Evolutionary conservation across 2,888 invertebrate genomes (phyloP).

Genomic region (Teinopalpus imperialis): DNA sequence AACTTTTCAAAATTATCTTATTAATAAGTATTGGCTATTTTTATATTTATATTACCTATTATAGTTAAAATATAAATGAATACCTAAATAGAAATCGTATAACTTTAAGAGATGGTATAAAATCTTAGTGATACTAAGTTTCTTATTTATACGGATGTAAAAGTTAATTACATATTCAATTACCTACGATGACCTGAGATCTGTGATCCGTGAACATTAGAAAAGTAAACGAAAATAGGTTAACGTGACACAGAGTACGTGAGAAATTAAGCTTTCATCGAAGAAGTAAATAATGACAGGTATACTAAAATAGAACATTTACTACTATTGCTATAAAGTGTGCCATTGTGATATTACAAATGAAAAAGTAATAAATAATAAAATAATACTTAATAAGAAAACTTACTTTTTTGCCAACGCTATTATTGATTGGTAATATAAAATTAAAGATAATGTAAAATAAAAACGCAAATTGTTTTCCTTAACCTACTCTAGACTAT

Average conservation of each 20-base stretch:
- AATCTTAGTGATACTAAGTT: too few relatives aligned
- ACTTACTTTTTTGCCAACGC: neutral
- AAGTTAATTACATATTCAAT: neutral
- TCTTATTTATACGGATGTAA: neutral
- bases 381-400: conserved; percentile 3
- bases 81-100: too few relatives aligned
- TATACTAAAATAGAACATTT: neutral
- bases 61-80: too few relatives aligned
- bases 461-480: conserved; percentile 37
- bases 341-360: neutral
- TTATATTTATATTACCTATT: too few relatives aligned
- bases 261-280: neutral
- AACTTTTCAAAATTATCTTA: too few relatives aligned
- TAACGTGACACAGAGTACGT: neutral
- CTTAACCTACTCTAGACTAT: conserved; percentile 39
- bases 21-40: too few relatives aligned
- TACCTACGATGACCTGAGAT: neutral
- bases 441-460: conserved; percentile 6
- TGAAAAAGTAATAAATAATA: neutral
- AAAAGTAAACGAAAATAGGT: conserved; percentile 2
- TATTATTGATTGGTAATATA: neutral
- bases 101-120: too few relatives aligned
- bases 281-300: neutral
- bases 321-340: neutral
- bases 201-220: neutral